These are phyloP conservation scores for Psilopsiagon aurifrons DNA, from an alignment of 2,113 vertebrate genomes.

Conservation along the genomic window DNA sequence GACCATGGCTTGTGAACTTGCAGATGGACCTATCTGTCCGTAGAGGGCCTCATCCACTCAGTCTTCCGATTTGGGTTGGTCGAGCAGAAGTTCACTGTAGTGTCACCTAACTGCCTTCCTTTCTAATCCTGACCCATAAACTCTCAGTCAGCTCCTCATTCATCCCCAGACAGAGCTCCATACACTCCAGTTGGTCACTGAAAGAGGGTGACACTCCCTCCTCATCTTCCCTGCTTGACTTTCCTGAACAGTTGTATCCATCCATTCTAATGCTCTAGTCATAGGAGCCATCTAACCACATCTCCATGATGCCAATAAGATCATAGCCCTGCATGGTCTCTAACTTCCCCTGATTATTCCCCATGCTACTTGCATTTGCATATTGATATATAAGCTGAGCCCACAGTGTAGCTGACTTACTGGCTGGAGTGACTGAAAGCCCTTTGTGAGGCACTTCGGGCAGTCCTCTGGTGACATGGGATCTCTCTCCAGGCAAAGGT, in stretches of 20 bases:
- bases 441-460: background rate
- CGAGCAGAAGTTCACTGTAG: background rate
- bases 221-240: background rate
- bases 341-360: background rate
- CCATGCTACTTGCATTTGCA: background rate
- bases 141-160: background rate
- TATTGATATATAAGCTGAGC: background rate
- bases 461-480: background rate
- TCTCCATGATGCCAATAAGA: background rate
- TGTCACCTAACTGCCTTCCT: background rate
- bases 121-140: background rate
- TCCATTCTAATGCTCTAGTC: background rate
- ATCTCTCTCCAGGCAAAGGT: background rate
- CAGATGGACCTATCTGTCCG: background rate
- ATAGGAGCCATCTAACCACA: background rate
- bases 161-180: background rate
- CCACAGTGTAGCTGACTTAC: background rate
- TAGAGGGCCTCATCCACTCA: background rate
- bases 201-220: background rate
- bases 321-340: background rate
- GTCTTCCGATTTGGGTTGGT: background rate
- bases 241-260: background rate
- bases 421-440: background rate
- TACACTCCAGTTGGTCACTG: background rate
- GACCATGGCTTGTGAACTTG: background rate